Percentiles rank a stretch among this genome's conserved stretches.
Evolutionary conservation across 2,113 vertebrate species (phyloP).

Genomic region (Tachuris rubrigastra): DNA sequence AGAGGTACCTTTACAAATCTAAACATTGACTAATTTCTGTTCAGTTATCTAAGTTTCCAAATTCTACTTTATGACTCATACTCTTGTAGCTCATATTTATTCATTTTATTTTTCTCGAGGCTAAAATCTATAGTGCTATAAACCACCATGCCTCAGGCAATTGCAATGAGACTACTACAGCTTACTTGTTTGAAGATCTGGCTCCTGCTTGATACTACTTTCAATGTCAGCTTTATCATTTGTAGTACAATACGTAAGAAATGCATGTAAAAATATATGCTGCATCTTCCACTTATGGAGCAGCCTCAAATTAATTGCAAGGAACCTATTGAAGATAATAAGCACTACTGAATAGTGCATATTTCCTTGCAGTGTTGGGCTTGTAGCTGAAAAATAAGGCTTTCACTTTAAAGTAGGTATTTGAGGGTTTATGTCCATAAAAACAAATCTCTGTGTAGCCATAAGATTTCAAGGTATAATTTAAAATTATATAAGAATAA

Average conservation of each 20-base stretch:
- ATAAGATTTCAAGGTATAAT: not conserved
- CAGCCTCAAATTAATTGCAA: not conserved
- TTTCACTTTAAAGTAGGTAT: not conserved
- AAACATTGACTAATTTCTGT: not conserved
- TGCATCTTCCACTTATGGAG: not conserved
- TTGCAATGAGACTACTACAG: not conserved
- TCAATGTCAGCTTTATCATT: not conserved
- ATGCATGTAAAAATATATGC: not conserved
- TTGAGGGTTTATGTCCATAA: not conserved
- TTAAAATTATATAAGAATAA: not conserved
- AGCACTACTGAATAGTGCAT: not conserved
- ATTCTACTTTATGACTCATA: not conserved
- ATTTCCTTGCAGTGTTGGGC: not conserved
- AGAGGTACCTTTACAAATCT: not conserved
- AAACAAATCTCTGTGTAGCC: not conserved
- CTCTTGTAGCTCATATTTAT: not conserved
- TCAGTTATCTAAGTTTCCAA: not conserved
- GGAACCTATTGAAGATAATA: not conserved
- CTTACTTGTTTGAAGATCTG: not conserved
- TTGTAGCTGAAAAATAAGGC: not conserved
- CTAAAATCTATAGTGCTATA: not conserved
- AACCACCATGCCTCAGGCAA: not conserved
- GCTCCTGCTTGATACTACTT: not conserved
- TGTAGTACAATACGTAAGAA: not conserved
- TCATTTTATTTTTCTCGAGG: not conserved